Percentiles rank a stretch among this genome's conserved stretches.
These are phyloP conservation scores for Lithobates pipiens DNA, from an alignment of 2,797 vertebrate species.

Conservation along the genomic window DNA sequence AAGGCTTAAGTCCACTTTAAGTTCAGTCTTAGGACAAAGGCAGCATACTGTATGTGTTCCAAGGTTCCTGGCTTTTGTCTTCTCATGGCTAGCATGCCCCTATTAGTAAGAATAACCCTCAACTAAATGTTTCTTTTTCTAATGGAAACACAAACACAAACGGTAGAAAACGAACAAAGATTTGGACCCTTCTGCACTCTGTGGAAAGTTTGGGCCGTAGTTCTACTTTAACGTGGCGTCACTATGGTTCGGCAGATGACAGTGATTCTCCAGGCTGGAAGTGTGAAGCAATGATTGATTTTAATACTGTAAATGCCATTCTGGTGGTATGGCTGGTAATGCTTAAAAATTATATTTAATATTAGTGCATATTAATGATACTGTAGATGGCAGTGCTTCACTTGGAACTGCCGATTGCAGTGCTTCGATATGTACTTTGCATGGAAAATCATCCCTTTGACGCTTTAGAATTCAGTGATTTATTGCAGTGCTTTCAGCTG, in stretches of 20 bases:
- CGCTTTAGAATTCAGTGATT: not conserved
- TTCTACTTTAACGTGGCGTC: not conserved
- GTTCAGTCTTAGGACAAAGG: too few species aligned
- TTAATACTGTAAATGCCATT: not conserved
- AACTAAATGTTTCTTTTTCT: too few species aligned
- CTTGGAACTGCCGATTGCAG: not conserved
- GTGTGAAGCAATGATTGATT: not conserved
- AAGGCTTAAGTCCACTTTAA: too few species aligned
- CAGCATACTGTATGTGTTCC: too few species aligned
- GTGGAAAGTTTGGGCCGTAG: too few species aligned
- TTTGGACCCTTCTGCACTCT: too few species aligned
- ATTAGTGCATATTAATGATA: not conserved
- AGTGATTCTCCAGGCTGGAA: too few species aligned
- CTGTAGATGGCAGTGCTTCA: not conserved
- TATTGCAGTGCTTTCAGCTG: not conserved
- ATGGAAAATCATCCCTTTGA: constrained; percentile 1
- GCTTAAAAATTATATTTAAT: not conserved
- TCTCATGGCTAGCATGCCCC: too few species aligned
- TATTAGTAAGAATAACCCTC: too few species aligned
- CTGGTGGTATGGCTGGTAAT: not conserved
- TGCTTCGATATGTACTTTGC: not conserved
- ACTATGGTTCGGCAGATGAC: not conserved
- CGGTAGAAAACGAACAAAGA: too few species aligned
- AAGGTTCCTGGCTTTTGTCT: too few species aligned
- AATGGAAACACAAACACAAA: too few species aligned